phyloP scores from a whole-genome alignment of 2,113 vertebrate species.

The Aix galericulata region DNA sequence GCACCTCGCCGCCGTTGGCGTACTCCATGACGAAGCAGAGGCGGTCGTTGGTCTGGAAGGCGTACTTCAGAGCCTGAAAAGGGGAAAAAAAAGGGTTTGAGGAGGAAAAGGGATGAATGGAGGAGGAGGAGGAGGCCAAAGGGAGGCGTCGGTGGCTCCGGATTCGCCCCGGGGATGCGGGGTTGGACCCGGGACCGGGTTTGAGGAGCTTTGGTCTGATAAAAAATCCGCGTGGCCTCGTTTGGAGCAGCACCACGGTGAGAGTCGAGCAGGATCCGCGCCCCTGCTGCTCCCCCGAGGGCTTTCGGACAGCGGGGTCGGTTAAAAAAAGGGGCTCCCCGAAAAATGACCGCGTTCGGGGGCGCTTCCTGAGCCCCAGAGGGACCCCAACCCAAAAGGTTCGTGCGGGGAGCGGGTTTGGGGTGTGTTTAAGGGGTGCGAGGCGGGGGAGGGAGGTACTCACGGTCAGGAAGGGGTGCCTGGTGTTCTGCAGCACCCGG shows the following conservation, averaged over 20 bases:
- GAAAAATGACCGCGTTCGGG: too few species aligned
- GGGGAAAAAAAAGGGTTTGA: not conserved
- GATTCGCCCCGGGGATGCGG: too few species aligned
- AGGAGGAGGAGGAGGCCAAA: too few species aligned
- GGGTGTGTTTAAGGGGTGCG: too few species aligned
- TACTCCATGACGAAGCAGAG: slow-evolving; percentile 98
- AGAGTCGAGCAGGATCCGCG: not conserved
- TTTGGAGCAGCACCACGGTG: too few species aligned
- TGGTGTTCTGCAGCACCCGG: slow-evolving; percentile 92
- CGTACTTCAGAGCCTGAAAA: slow-evolving; percentile 90
- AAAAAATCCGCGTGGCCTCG: not conserved
- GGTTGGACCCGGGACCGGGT: too few species aligned
- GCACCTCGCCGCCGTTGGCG: slow-evolving; percentile 93
- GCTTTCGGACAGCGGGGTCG: not conserved
- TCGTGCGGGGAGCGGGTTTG: not conserved
- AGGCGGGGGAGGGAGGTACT: not conserved
- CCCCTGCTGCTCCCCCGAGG: not conserved
- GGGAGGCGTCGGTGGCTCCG: too few species aligned
- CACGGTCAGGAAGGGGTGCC: slow-evolving; percentile 94
- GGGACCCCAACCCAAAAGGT: too few species aligned
- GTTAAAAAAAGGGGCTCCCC: not conserved
- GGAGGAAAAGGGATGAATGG: not conserved
- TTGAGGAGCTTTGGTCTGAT: not conserved
- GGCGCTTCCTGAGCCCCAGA: too few species aligned
- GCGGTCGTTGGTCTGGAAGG: slow-evolving; percentile 93